Conservation (phyloP, 2,797 vertebrate species). For the Diglossa cyanea region DNA sequence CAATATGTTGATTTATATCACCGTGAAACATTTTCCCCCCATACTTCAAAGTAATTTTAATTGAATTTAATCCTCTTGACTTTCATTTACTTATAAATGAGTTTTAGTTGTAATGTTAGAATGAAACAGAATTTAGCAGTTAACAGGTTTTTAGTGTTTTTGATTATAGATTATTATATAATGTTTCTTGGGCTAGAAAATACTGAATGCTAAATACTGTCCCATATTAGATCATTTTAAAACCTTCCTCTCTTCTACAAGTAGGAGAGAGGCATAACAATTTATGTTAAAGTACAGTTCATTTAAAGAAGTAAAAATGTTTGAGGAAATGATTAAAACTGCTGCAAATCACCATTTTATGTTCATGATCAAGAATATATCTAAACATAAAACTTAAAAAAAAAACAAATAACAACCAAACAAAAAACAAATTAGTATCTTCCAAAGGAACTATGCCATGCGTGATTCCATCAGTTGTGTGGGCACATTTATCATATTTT, state of each 20-base stretch:
- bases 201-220: constrained; percentile 50
- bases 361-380: not conserved
- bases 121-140: constrained; percentile 69
- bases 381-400: not conserved
- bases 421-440: not conserved
- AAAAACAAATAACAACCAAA: not conserved
- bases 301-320: constrained; percentile 46
- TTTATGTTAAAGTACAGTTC: constrained; percentile 37
- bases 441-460: not conserved
- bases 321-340: constrained; percentile 19
- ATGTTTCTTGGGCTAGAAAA: constrained; percentile 62
- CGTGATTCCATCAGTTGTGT: not conserved
- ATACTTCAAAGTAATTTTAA: constrained; percentile 78
- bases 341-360: constrained; percentile 33
- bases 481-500: constrained; percentile 43
- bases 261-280: constrained; percentile 21
- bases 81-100: constrained; percentile 80
- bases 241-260: constrained; percentile 17
- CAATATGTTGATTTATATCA: constrained; percentile 73
- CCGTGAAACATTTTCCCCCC: constrained; percentile 63
- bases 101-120: constrained; percentile 72
- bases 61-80: constrained; percentile 80
- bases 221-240: constrained; percentile 17
- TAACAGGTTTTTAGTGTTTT: constrained; percentile 73
- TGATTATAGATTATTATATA: constrained; percentile 75